Percentiles rank a stretch among this genome's conserved stretches.
Conservation (phyloP, 2,888 invertebrate species). For the Eilema depressum region DNA sequence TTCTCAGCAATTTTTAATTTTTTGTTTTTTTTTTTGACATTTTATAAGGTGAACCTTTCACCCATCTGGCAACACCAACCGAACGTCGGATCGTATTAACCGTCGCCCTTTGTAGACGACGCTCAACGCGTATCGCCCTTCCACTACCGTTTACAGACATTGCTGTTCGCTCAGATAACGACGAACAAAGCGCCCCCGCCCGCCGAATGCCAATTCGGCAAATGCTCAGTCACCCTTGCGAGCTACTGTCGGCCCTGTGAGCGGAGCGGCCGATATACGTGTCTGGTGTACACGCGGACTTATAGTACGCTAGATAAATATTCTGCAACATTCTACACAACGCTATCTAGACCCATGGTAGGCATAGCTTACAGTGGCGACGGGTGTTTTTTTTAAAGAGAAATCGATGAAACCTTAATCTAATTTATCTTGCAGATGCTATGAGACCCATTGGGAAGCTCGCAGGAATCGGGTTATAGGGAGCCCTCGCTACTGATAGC, state of each 20-base stretch:
- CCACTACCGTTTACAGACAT: conserved; percentile 67
- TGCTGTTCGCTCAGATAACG: conserved; percentile 73
- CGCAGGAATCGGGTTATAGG: too few relatives aligned
- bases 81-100: conserved; percentile 66
- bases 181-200: conserved; percentile 67
- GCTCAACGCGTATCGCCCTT: conserved; percentile 59
- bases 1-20: too few relatives aligned
- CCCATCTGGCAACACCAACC: conserved; percentile 18
- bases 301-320: neutral
- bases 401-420: too few relatives aligned
- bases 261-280: conserved; percentile 7
- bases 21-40: too few relatives aligned
- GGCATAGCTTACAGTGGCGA: too few relatives aligned
- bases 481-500: too few relatives aligned
- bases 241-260: conserved; percentile 54
- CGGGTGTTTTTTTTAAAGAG: too few relatives aligned
- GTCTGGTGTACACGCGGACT: neutral
- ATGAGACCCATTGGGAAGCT: too few relatives aligned
- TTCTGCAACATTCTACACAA: too few relatives aligned
- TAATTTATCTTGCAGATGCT: too few relatives aligned
- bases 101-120: conserved; percentile 64
- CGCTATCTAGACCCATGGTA: too few relatives aligned
- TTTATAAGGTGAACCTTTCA: neutral
- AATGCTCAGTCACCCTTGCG: conserved; percentile 69
- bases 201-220: conserved; percentile 66